A percentile compares a stretch with the other conserved stretches of the same genome.
Evolutionary conservation across 2,113 vertebrate genomes (phyloP).

Genomic region (Malurus elegans): DNA sequence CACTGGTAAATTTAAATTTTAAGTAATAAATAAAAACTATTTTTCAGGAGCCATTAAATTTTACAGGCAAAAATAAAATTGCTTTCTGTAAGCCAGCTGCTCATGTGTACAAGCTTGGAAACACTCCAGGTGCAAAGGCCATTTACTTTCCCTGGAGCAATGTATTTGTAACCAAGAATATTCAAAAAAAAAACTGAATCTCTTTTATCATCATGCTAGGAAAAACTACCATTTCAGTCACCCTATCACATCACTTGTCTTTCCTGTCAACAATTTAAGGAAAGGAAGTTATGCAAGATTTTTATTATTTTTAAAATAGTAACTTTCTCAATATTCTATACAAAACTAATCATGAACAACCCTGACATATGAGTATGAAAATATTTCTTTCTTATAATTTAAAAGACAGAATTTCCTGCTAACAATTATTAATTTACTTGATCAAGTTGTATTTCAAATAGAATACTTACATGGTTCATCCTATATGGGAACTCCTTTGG

Average conservation of each 20-base stretch:
- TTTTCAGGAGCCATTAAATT: neutral
- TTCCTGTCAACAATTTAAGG: neutral
- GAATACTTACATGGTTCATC: slow-evolving; percentile 97
- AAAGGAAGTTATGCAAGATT: neutral
- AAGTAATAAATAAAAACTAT: neutral
- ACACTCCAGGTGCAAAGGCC: neutral
- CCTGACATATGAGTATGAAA: neutral
- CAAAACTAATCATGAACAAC: neutral
- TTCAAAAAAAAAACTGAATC: neutral
- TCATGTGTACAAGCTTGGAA: neutral
- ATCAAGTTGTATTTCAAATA: neutral
- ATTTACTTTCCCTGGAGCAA: neutral
- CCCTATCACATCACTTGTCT: neutral
- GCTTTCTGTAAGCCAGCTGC: neutral
- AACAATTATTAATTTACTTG: neutral
- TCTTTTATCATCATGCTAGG: neutral
- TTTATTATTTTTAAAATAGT: neutral
- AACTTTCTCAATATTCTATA: neutral
- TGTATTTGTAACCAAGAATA: neutral
- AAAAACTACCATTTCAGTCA: neutral
- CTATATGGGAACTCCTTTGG: slow-evolving; percentile 99
- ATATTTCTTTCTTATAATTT: neutral
- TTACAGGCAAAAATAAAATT: neutral
- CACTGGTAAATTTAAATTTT: neutral
- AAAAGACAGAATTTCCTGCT: neutral